These are phyloP conservation scores for Apotomis turbidana DNA, from an alignment of 2,888 invertebrate species.

Conservation along the genomic window DNA sequence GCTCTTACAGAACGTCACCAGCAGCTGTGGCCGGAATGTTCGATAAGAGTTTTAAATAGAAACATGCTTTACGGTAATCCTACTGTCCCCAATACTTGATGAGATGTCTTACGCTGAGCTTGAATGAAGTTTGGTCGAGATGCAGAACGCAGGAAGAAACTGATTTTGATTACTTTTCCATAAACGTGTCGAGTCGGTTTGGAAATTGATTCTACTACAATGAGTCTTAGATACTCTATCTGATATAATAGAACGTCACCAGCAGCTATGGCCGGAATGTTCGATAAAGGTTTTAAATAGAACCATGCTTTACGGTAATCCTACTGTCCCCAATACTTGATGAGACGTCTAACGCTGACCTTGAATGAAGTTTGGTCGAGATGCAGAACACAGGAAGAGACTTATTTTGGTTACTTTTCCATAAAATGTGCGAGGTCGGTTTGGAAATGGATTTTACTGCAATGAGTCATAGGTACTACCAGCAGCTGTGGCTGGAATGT, in stretches of 20 bases:
- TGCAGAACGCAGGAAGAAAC: constrained; percentile 46
- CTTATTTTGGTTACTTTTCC: constrained; percentile 20
- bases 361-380: constrained; percentile 52
- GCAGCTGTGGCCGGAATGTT: constrained; percentile 56
- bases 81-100: constrained; percentile 59
- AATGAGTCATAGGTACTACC: constrained; percentile 42
- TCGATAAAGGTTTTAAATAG: constrained; percentile 67
- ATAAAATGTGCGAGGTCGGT: too few relatives aligned
- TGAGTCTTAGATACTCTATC: too few relatives aligned
- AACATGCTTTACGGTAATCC: constrained; percentile 72
- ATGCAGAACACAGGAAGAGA: constrained; percentile 47
- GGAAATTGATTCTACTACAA: too few relatives aligned
- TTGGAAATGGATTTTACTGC: too few relatives aligned
- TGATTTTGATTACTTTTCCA: constrained; percentile 13
- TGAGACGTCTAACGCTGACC: constrained; percentile 60
- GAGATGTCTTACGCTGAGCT: constrained; percentile 61
- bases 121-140: constrained; percentile 51
- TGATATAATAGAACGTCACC: constrained; percentile 55
- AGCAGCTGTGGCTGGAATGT: constrained; percentile 57
- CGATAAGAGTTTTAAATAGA: constrained; percentile 68
- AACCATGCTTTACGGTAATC: constrained; percentile 73
- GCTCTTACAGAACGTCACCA: constrained; percentile 63
- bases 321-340: constrained; percentile 60
- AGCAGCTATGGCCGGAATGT: constrained; percentile 57
- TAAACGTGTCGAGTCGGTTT: too few relatives aligned